Percentiles rank a stretch among this genome's conserved stretches.
Conservation (phyloP, 64 coral and sea anemone species). For the Stylophora pistillata region DNA sequence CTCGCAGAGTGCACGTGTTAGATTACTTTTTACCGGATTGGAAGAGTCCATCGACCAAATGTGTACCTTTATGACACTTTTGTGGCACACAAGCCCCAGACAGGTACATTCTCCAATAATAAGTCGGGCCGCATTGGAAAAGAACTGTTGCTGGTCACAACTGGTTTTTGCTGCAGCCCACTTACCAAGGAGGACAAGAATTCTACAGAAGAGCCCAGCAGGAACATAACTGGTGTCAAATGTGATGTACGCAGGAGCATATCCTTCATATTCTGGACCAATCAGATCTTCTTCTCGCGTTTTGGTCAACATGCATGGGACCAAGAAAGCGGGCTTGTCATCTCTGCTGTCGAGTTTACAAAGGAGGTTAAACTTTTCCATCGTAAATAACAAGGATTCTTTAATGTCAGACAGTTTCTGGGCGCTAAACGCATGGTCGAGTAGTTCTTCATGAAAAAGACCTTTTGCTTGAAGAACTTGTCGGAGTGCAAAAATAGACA, state of each 20-base stretch:
- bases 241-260: slow-evolving; percentile 15
- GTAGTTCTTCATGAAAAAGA: slow-evolving; percentile 1
- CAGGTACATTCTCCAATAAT: slow-evolving; percentile 13
- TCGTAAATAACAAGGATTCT: slow-evolving; percentile 20
- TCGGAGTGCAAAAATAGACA: not conserved
- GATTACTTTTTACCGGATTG: not conserved
- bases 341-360: not conserved
- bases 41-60: slow-evolving; percentile 21
- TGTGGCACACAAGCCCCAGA: not conserved
- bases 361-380: slow-evolving; percentile 39
- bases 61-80: slow-evolving; percentile 29
- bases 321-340: not conserved
- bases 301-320: slow-evolving; percentile 20
- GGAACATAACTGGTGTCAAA: slow-evolving; percentile 28
- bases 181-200: slow-evolving; percentile 36
- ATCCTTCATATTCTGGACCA: not conserved
- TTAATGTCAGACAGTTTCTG: not conserved
- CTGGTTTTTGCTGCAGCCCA: slow-evolving; percentile 32
- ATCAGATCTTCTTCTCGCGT: slow-evolving; percentile 6
- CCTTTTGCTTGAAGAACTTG: slow-evolving; percentile 23
- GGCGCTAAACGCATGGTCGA: slow-evolving; percentile 3
- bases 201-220: slow-evolving; percentile 5
- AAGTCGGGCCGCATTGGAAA: slow-evolving; percentile 20
- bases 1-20: not conserved
- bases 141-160: slow-evolving; percentile 28